These are phyloP conservation scores for Octodonta nipae DNA, from an alignment of 2,888 invertebrate genomes.

Conservation along the genomic window DNA sequence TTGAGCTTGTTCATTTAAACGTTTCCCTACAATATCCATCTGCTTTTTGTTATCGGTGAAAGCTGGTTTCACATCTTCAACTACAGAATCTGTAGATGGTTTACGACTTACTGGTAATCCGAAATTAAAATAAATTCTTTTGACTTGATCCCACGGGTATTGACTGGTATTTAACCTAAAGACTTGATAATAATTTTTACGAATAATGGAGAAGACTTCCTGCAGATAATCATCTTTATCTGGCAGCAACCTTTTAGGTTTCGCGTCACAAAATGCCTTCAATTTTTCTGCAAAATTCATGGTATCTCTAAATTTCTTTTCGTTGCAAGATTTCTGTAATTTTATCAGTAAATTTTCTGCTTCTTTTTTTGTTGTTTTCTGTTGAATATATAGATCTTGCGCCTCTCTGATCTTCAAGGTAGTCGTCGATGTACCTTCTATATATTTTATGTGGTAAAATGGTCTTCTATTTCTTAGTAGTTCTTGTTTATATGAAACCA, in stretches of 20 bases:
- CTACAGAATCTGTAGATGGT: conserved; percentile 31
- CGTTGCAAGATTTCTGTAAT: conserved; percentile 26
- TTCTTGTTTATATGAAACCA: conserved; percentile 32
- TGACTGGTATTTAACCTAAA: conserved; percentile 30
- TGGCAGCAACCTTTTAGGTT: conserved; percentile 32
- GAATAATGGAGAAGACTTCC: conserved; percentile 33
- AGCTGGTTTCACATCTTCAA: conserved; percentile 25
- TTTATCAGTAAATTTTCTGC: conserved; percentile 31
- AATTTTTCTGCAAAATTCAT: conserved; percentile 31
- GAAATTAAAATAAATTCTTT: conserved; percentile 26
- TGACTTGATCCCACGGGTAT: conserved; percentile 20
- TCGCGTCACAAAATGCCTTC: conserved; percentile 33
- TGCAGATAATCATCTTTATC: conserved; percentile 30
- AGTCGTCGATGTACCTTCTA: conserved; percentile 27
- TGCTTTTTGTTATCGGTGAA: conserved; percentile 26
- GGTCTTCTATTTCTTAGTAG: conserved; percentile 35
- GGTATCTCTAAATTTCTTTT: conserved; percentile 14
- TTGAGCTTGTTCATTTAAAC: not conserved
- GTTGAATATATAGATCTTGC: conserved; percentile 25
- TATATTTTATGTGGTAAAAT: conserved; percentile 35
- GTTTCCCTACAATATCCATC: not conserved
- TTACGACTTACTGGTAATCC: conserved; percentile 26
- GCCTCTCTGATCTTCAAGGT: conserved; percentile 24
- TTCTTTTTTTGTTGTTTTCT: conserved; percentile 28
- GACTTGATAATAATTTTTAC: conserved; percentile 33